A percentile compares a stretch with the other conserved stretches of the same genome.
Conservation (phyloP, 2,888 invertebrate species). For the Ligdia adustata region DNA sequence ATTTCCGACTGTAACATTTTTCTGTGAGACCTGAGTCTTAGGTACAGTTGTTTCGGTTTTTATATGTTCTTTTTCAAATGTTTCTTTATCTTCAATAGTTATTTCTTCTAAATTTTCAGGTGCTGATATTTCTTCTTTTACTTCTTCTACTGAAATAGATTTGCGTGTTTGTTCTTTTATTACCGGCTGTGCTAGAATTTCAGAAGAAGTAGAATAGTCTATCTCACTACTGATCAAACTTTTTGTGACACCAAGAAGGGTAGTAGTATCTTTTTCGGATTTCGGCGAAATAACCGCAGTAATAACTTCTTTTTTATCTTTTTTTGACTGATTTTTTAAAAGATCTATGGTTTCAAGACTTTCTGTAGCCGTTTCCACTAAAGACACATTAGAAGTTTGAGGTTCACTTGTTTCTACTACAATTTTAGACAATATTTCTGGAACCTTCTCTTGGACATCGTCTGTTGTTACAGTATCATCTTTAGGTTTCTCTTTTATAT, state of each 20-base stretch:
- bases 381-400: background rate
- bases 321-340: too few relatives aligned
- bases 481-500: background rate
- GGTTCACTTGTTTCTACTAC: background rate
- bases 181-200: conserved; percentile 30
- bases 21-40: background rate
- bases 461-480: background rate
- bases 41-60: background rate
- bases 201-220: conserved; percentile 42
- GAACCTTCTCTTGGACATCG: background rate
- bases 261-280: conserved; percentile 32
- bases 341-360: background rate
- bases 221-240: conserved; percentile 51
- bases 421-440: background rate
- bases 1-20: background rate
- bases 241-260: conserved; percentile 44
- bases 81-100: background rate
- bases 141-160: background rate
- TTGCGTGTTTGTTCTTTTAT: conserved; percentile 9
- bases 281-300: background rate
- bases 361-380: background rate
- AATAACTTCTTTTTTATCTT: background rate
- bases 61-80: background rate
- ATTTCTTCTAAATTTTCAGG: background rate
- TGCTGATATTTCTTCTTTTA: background rate